phyloP scores from a whole-genome alignment of 2,113 vertebrate species.

The Mandrillus leucophaeus region DNA sequence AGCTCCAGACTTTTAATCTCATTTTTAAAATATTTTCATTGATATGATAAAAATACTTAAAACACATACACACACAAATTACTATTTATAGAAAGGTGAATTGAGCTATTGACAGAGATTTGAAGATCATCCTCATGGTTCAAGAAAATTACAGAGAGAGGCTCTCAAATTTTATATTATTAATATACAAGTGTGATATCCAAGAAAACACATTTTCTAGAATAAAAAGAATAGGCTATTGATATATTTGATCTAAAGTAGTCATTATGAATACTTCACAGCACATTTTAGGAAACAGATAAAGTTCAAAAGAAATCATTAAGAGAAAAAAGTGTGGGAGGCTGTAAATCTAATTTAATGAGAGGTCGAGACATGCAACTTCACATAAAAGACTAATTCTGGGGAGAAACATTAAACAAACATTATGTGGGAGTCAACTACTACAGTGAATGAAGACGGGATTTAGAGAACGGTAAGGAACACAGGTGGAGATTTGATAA shows the following conservation, averaged over 20 bases:
- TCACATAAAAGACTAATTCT: slow-evolving; percentile 53
- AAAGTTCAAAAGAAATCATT: slow-evolving; percentile 52
- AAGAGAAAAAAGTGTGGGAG: slow-evolving; percentile 16
- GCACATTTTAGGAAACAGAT: neutral
- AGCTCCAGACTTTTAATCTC: neutral
- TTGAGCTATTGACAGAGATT: neutral
- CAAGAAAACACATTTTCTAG: slow-evolving; percentile 16
- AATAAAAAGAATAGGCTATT: slow-evolving; percentile 6
- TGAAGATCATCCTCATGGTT: neutral
- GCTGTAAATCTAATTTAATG: slow-evolving; percentile 64
- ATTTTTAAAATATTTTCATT: slow-evolving; percentile 32
- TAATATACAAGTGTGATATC: neutral
- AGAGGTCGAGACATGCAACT: slow-evolving; percentile 26
- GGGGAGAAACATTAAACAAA: slow-evolving; percentile 50
- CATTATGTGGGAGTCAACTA: slow-evolving; percentile 3
- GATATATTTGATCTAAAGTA: neutral
- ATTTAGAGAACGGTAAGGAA: neutral
- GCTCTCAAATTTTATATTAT: neutral
- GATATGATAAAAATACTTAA: neutral
- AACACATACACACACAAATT: neutral
- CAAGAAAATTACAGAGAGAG: neutral
- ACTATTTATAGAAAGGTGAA: neutral
- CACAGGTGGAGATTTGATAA: neutral
- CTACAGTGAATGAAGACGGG: neutral
- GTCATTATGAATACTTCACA: neutral